These are phyloP conservation scores for Channa striata DNA, from an alignment of 2,797 vertebrate species.

Conservation along the genomic window DNA sequence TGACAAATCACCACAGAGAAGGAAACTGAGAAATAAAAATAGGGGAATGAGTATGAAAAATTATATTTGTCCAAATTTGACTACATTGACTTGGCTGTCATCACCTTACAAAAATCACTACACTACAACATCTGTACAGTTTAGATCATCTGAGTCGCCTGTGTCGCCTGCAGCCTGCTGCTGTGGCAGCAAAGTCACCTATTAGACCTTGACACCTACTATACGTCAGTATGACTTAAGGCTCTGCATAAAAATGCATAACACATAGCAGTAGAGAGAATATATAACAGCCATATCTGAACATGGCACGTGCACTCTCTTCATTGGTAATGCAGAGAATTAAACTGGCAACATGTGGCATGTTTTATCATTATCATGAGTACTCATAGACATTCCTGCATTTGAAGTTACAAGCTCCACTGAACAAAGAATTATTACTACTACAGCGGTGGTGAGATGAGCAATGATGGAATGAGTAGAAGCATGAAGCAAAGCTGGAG, in stretches of 20 bases:
- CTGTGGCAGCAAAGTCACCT: conserved; percentile 19
- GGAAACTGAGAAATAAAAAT: conserved; percentile 3
- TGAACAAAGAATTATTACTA: conserved; percentile 2
- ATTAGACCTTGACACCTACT: conserved; percentile 64
- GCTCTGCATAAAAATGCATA: conserved; percentile 59
- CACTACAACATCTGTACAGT: conserved; percentile 19
- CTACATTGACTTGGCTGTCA: conserved; percentile 22
- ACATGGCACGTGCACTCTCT: conserved; percentile 60
- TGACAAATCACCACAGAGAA: conserved; percentile 25
- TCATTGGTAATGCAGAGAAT: conserved; percentile 50
- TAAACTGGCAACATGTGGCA: conserved; percentile 62
- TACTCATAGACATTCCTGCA: not conserved
- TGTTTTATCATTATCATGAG: conserved; percentile 33
- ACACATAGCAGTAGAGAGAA: conserved; percentile 54
- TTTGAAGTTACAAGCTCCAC: conserved; percentile 6
- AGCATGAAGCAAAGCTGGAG: not conserved
- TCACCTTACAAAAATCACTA: conserved; percentile 31
- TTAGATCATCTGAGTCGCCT: conserved; percentile 43
- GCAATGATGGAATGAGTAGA: conserved; percentile 2
- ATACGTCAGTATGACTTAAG: conserved; percentile 45
- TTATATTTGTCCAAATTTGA: not conserved
- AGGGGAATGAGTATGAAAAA: not conserved
- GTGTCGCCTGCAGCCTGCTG: conserved; percentile 20
- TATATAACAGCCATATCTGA: conserved; percentile 57
- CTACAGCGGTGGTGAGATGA: conserved; percentile 2